phyloP scores from a whole-genome alignment of 2,797 vertebrate genomes.

The Rhadinocentrus ornatus region DNA sequence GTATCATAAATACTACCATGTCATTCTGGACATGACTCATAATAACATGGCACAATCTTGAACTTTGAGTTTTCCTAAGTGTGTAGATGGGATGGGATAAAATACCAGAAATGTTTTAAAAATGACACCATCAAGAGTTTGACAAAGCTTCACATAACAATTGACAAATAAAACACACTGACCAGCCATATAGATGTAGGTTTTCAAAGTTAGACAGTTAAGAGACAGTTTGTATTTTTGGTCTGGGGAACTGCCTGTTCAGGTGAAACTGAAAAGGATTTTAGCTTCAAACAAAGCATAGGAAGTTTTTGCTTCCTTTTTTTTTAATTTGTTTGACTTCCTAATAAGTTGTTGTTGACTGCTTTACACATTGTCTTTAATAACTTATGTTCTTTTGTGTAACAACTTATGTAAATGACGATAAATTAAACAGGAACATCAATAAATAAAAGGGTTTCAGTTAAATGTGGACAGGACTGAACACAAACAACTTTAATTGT shows the following conservation, averaged over 20 bases:
- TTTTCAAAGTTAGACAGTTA: not conserved
- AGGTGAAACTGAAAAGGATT: not conserved
- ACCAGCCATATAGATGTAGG: not conserved
- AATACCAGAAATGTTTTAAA: not conserved
- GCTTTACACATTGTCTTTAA: not conserved
- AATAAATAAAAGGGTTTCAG: not conserved
- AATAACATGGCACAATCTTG: constrained; percentile 42
- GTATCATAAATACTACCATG: not conserved
- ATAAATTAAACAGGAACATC: not conserved
- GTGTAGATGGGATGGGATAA: not conserved
- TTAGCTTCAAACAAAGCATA: not conserved
- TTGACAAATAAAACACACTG: not conserved
- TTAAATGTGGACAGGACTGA: not conserved
- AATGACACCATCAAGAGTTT: not conserved
- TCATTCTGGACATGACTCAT: constrained; percentile 16
- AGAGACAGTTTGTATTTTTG: not conserved
- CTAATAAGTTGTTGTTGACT: not conserved
- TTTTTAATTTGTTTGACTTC: not conserved
- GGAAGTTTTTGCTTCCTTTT: not conserved
- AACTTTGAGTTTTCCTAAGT: not conserved
- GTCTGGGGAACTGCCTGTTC: not conserved
- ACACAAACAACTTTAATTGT: not conserved
- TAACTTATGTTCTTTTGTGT: not conserved
- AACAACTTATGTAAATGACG: not conserved
- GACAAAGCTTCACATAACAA: not conserved